These are phyloP conservation scores for Netelia melanura DNA, from an alignment of 2,888 invertebrate species.

Conservation along the genomic window DNA sequence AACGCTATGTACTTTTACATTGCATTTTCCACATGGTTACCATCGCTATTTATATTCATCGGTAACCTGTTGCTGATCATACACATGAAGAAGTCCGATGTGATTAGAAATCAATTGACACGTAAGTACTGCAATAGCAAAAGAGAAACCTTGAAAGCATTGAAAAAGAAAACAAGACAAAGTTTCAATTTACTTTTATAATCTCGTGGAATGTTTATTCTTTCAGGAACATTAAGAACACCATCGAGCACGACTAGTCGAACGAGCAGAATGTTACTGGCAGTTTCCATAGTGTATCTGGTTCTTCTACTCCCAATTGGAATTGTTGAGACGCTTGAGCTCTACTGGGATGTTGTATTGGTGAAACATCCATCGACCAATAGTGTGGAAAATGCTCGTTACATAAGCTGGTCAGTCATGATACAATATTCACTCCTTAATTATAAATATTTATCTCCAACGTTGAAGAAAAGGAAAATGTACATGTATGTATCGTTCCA, in stretches of 20 bases:
- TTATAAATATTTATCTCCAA: not conserved
- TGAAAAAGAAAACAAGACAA: not conserved
- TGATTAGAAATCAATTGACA: slow-evolving; percentile 76
- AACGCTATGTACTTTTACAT: slow-evolving; percentile 81
- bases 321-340: slow-evolving; percentile 81
- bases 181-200: slow-evolving; percentile 31
- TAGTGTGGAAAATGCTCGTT: slow-evolving; percentile 72
- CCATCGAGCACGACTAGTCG: slow-evolving; percentile 73
- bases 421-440: not conserved
- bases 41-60: slow-evolving; percentile 80
- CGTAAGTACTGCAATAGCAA: slow-evolving; percentile 70
- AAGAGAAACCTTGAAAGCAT: not conserved
- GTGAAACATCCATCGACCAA: slow-evolving; percentile 73
- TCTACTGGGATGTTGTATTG: slow-evolving; percentile 81
- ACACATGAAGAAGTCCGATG: slow-evolving; percentile 77
- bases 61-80: slow-evolving; percentile 81
- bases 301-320: slow-evolving; percentile 82
- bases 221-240: slow-evolving; percentile 74
- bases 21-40: slow-evolving; percentile 83
- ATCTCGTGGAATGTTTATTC: slow-evolving; percentile 49
- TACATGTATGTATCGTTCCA: slow-evolving; percentile 65
- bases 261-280: slow-evolving; percentile 80
- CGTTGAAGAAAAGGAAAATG: not conserved
- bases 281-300: slow-evolving; percentile 82
- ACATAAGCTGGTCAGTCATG: slow-evolving; percentile 79